Evolutionary conservation across 2,797 vertebrate species (phyloP).

Genomic region (Dryobates pubescens): DNA sequence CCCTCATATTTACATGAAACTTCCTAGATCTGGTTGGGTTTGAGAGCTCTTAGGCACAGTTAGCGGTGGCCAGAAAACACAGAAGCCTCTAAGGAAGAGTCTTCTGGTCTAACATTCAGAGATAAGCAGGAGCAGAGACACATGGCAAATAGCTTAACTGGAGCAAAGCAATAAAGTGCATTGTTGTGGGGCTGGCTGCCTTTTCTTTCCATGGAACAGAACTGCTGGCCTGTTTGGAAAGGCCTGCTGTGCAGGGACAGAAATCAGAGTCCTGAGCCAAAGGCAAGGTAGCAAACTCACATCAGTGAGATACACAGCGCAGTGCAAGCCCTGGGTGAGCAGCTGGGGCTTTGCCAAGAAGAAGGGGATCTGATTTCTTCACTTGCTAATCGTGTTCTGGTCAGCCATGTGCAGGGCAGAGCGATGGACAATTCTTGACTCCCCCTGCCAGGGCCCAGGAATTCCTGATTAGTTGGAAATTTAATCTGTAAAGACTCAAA

Average conservation of each 20-base stretch:
- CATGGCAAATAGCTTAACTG: constrained; percentile 33
- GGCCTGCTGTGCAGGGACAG: background rate
- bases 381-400: background rate
- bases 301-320: background rate
- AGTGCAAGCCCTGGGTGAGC: background rate
- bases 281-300: constrained; percentile 32
- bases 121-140: constrained; percentile 43
- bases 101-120: background rate
- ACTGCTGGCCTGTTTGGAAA: constrained; percentile 7
- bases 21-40: background rate
- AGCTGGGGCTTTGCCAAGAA: background rate
- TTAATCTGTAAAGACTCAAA: constrained; percentile 29
- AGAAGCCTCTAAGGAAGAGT: background rate
- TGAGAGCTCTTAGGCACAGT: background rate
- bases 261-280: constrained; percentile 6
- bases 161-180: constrained; percentile 1
- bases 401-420: background rate
- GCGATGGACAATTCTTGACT: background rate
- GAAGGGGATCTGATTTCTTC: constrained; percentile 14
- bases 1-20: too few species aligned
- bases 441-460: constrained; percentile 31
- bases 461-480: constrained; percentile 44
- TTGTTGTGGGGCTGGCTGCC: constrained; percentile 43
- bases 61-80: background rate
- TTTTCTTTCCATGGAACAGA: constrained; percentile 61